A percentile compares a stretch with the other conserved stretches of the same genome.
These are phyloP conservation scores for fruit fly (Drosophila melanogaster) DNA, from an alignment of 1,140 invertebrate species.

Conservation along the genomic window DNA sequence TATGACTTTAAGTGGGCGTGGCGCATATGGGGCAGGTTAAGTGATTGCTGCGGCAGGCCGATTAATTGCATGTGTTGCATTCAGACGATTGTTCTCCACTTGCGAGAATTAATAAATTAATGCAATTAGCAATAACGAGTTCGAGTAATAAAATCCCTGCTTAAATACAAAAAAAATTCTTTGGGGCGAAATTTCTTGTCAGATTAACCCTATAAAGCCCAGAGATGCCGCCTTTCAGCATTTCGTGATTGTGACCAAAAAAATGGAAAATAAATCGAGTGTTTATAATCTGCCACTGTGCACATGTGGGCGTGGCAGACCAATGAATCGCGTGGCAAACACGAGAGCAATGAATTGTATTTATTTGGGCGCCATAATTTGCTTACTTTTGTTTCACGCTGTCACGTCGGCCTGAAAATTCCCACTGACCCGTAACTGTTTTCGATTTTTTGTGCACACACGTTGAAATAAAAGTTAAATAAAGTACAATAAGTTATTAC, in stretches of 20 bases:
- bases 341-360: constrained; percentile 51
- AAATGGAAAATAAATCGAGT: constrained; percentile 61
- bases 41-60: constrained; percentile 35
- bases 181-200: background rate
- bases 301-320: constrained; percentile 38
- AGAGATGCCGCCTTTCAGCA: background rate
- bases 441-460: constrained; percentile 20
- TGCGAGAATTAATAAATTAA: background rate
- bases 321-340: constrained; percentile 13
- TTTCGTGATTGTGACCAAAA: constrained; percentile 17
- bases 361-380: constrained; percentile 65
- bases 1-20: constrained; percentile 18
- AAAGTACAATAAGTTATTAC: constrained; percentile 71
- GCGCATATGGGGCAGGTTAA: background rate
- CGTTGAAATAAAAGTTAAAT: constrained; percentile 51
- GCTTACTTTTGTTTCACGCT: constrained; percentile 48
- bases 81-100: background rate
- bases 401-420: constrained; percentile 65
- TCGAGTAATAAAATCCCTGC: too few relatives aligned
- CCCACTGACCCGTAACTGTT: constrained; percentile 64
- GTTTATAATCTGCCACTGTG: constrained; percentile 55
- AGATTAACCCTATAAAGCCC: background rate
- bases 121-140: too few relatives aligned
- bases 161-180: too few relatives aligned
- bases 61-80: constrained; percentile 33